Evolutionary conservation across 2,797 vertebrate species (phyloP).

Genomic region (Adelosebastes latens): DNA sequence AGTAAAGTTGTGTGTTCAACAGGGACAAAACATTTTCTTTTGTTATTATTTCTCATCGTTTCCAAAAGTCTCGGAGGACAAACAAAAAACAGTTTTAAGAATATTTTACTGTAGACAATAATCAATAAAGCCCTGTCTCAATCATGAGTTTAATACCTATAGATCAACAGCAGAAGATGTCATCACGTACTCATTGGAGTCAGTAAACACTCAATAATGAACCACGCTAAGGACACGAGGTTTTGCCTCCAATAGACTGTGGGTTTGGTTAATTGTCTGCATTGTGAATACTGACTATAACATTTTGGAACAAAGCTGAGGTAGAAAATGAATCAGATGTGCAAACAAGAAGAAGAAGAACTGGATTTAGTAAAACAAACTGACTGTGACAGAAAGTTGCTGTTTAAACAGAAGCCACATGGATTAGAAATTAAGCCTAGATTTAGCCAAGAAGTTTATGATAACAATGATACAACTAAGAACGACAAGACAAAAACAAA

Average conservation of each 20-base stretch:
- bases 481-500: neutral
- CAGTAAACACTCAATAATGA: neutral
- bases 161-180: neutral
- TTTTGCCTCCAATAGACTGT: neutral
- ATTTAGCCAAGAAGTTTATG: neutral
- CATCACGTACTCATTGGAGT: neutral
- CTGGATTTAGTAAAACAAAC: conserved; percentile 12
- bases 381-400: conserved; percentile 4
- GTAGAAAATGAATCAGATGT: conserved; percentile 10
- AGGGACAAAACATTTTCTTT: neutral
- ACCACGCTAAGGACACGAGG: neutral
- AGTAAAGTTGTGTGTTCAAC: neutral
- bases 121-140: neutral
- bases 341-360: conserved; percentile 1
- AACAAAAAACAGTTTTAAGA: neutral
- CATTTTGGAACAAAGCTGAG: neutral
- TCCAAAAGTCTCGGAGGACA: neutral
- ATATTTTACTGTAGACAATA: neutral
- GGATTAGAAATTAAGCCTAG: neutral
- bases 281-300: neutral
- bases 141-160: neutral
- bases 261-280: neutral
- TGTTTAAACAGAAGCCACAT: neutral
- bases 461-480: neutral
- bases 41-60: neutral